Base-by-base conservation (phyloP, 2,888 invertebrate species). In the Polyommatus iphigenia region DNA sequence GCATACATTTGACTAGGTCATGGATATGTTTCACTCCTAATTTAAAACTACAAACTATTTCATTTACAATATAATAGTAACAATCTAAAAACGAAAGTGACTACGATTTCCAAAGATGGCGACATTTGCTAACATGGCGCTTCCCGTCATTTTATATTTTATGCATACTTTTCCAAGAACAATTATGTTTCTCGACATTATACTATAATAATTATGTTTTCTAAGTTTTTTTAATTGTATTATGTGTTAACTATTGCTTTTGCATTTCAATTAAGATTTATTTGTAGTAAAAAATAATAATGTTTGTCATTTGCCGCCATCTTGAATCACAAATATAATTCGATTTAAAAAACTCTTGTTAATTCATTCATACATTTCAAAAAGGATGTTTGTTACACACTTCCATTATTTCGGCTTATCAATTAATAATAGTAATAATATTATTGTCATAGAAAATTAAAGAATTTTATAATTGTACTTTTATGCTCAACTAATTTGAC, bases 11-110 rank as follows among this genome's bases (percentile, higher is more conserved):
- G 88, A 88, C 89, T 89, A 88, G 89, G 82, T 86, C 89, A 87
- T 89, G 90, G 90, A 90, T 91, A 91, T 91, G 90, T 90, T 85
- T 86, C 83, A 85, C 83, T 83, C 84, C 82, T 84, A 86, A 85
- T 85, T 85, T 84, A 84, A 83, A 78, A 82, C 85, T 87, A 87
- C 82, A 77, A 79, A 78, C 82, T 86, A 86, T 82, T 81, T 80
- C 83, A 81, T 83, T 86, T 86, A 87, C 81, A 84, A 83, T 82
- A 84, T 85, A 82, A 81, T 81, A 83, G 79, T 81, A 83, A 84
- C 83, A 81, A 82, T 83, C 82, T 83, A 84, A 80, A 83, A 80
- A 85, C 79, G 81, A 83, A 79, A 81, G 83, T 79, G 81, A 81
- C 79, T 79, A 80, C 78, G n/a, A 46, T 50, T 46, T 50, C 18